A percentile compares a stretch with the other conserved stretches of the same genome.
phyloP scores from a whole-genome alignment of 2,113 vertebrate genomes.

The Corythaeola cristata region DNA sequence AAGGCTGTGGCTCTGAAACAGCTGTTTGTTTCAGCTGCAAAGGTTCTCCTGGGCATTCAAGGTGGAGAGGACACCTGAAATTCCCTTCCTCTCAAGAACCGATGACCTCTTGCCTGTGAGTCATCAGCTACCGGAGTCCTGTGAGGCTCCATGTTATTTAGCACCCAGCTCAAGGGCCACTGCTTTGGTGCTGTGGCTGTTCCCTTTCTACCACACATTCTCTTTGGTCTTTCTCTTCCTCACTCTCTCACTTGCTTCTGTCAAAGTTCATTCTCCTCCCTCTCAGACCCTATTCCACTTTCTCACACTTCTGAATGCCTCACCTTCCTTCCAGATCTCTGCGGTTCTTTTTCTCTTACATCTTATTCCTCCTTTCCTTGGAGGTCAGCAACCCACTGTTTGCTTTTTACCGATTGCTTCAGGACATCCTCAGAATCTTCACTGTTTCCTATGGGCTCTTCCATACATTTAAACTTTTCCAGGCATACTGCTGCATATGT shows the following conservation, averaged over 20 bases:
- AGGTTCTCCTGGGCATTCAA: background rate
- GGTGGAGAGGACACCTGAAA: background rate
- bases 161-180: background rate
- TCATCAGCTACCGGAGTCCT: background rate
- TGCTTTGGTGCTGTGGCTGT: background rate
- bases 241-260: background rate
- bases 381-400: background rate
- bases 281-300: background rate
- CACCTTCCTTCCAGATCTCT: background rate
- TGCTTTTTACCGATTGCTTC: background rate
- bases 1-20: background rate
- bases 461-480: background rate
- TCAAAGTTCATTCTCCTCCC: background rate
- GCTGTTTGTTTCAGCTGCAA: background rate
- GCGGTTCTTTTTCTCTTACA: background rate
- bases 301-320: background rate
- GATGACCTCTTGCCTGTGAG: background rate
- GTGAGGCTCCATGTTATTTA: background rate
- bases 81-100: background rate
- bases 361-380: background rate
- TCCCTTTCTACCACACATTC: accelerated
- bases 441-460: background rate
- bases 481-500: background rate
- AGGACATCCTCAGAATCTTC: background rate
- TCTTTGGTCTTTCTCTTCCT: background rate